A percentile compares a stretch with the other conserved stretches of the same genome.
These are phyloP conservation scores for Gila robusta DNA, from an alignment of 2,797 vertebrate species.

Conservation along the genomic window DNA sequence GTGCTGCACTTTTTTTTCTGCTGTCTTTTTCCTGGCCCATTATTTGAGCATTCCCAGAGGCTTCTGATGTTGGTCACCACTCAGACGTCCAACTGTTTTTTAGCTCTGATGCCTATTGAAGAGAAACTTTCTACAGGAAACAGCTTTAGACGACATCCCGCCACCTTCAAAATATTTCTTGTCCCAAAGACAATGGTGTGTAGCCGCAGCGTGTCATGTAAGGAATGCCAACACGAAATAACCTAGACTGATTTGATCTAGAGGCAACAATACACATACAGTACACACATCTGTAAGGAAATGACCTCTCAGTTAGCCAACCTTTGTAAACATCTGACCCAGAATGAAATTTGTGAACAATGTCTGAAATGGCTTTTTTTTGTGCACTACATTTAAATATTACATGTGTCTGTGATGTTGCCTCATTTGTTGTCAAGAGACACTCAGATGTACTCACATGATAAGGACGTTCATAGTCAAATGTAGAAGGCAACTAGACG, in stretches of 20 bases:
- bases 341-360: background rate
- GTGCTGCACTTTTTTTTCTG: conserved; percentile 65
- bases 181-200: conserved; percentile 76
- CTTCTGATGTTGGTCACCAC: conserved; percentile 67
- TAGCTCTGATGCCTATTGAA: conserved; percentile 68
- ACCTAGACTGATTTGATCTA: conserved; percentile 40
- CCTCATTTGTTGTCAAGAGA: background rate
- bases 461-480: background rate
- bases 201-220: conserved; percentile 61
- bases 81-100: conserved; percentile 70
- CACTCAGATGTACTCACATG: background rate
- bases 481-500: background rate
- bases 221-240: conserved; percentile 56
- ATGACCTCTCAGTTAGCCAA: background rate
- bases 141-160: conserved; percentile 70
- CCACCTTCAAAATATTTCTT: conserved; percentile 73
- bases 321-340: background rate
- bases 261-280: conserved; percentile 18
- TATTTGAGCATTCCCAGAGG: conserved; percentile 74
- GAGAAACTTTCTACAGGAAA: conserved; percentile 74
- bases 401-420: background rate
- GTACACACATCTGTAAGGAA: conserved; percentile 18
- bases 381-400: background rate
- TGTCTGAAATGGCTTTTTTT: background rate
- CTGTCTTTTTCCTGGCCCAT: conserved; percentile 72